Base-by-base conservation (phyloP, 2,797 vertebrate species). In the Lophotriccus pileatus region DNA sequence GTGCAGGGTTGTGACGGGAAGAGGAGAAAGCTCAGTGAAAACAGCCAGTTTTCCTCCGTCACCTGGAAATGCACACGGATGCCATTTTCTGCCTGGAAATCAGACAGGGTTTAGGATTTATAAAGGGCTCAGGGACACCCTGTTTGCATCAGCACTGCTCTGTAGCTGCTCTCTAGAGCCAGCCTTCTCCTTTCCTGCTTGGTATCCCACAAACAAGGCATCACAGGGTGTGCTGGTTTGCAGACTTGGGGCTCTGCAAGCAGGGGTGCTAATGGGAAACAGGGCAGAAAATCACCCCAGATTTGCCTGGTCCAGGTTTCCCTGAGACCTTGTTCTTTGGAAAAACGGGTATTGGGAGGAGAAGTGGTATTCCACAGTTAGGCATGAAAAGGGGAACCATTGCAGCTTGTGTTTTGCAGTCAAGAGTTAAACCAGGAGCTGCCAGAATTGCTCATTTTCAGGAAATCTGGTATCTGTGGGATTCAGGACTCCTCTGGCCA, bases 11-110 rank as follows among this genome's bases (percentile, higher is more conserved):
- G 66, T 67, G 59, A 79, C 0, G n/a, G 95, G 91, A 73, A 84
- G 91, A 89, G 85, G 85, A 93, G 93, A 55, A 59, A 59, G 80
- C 89, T 77, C 69, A 3, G 69, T 81, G 91, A 28, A 84, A 86
- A 52, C 79, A 89, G 92, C 91, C 94, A 86, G 56, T 91, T 96
- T 88, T 58, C 85, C 74, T 79, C 80, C 0, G 1, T 97, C 96
- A 97, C 95, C 95, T 96, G 94, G 89, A 92, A 92, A 86, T 49
- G 93, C 80, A 34, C 52, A 49, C 14, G 6, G 91, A 69, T 97
- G 94, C 95, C 95, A 94, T 96, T 96, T 97, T 96, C 93, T 93
- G 87, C 67, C 70, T 87, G 86, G 80, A 84, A 88, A 67, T 87
- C 37, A 28, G 66, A 27, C 85, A 62, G 69, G 47, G 28, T 76